Percentiles rank a stretch among this genome's conserved stretches.
Evolutionary conservation across 1,140 invertebrate genomes (phyloP).

Genomic region (Drosophila tropicalis): DNA sequence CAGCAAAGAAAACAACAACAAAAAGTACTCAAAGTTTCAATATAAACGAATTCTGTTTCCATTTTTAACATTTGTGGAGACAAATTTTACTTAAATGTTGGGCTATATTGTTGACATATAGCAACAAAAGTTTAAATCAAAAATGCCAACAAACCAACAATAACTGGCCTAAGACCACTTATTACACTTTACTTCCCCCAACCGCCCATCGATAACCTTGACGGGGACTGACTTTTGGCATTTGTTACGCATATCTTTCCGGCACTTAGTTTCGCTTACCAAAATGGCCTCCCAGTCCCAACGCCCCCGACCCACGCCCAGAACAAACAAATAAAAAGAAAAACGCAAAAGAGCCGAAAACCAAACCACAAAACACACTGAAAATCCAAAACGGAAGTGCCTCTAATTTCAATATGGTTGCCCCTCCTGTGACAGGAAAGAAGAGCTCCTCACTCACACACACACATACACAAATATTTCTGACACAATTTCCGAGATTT

Average conservation of each 20-base stretch:
- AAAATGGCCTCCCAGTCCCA: conserved; percentile 40
- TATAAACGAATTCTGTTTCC: too few species aligned
- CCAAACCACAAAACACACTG: conserved; percentile 13
- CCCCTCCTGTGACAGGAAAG: conserved; percentile 26
- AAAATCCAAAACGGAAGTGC: conserved; percentile 67
- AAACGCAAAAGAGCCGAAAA: conserved; percentile 12
- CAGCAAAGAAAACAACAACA: too few species aligned
- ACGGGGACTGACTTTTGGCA: conserved; percentile 13
- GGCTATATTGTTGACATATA: too few species aligned
- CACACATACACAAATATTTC: conserved; percentile 58
- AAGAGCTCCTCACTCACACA: conserved; percentile 5
- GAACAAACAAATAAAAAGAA: conserved; percentile 23
- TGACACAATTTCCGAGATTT: conserved; percentile 81
- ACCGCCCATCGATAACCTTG: not conserved
- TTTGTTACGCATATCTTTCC: conserved; percentile 73
- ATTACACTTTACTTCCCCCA: not conserved
- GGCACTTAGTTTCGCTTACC: conserved; percentile 67
- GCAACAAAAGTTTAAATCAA: too few species aligned
- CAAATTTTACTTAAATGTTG: too few species aligned
- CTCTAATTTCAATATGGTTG: conserved; percentile 78
- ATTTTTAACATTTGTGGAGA: too few species aligned
- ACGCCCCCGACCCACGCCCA: too few species aligned
- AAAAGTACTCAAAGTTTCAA: too few species aligned
- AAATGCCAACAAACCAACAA: too few species aligned
- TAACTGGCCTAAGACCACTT: not conserved